A percentile compares a stretch with the other conserved stretches of the same genome.
phyloP scores from a whole-genome alignment of 1,140 invertebrate species.

The Cherax quadricarinatus region DNA sequence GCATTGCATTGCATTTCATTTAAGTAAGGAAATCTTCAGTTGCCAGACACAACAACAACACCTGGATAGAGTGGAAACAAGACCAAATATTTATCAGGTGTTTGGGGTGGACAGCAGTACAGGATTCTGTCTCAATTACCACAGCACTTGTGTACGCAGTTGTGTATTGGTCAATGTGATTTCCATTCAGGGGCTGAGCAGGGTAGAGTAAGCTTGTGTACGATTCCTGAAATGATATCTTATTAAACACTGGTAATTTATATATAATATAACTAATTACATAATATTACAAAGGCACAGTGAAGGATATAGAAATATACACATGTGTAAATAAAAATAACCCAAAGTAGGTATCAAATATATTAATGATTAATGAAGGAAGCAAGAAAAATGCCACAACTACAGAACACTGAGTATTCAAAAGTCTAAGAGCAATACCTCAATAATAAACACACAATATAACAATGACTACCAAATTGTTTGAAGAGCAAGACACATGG shows the following conservation, averaged over 20 bases:
- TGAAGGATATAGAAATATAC: no score
- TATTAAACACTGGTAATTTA: slow-evolving; percentile 10
- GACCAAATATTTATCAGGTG: slow-evolving; percentile 53
- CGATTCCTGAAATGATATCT: slow-evolving; percentile 59
- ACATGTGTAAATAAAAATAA: no score
- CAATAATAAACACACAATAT: no score
- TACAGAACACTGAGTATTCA: no score
- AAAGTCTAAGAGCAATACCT: no score
- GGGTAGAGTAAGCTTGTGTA: slow-evolving; percentile 51
- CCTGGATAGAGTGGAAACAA: slow-evolving; percentile 51
- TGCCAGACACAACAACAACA: slow-evolving; percentile 42
- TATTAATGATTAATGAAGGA: no score
- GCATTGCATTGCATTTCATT: background rate
- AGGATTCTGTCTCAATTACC: slow-evolving; percentile 73
- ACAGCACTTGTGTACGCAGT: slow-evolving; percentile 76
- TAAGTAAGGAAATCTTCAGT: slow-evolving; percentile 21
- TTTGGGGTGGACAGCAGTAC: slow-evolving; percentile 57
- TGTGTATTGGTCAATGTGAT: slow-evolving; percentile 76
- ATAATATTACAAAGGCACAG: no score
- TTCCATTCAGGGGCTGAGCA: slow-evolving; percentile 58
- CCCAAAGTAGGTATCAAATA: no score
- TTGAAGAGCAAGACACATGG: no score
- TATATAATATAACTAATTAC: background rate
- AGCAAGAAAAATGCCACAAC: no score
- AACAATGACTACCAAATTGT: no score